These are phyloP conservation scores for Antrozous pallidus DNA, from an alignment of 2,797 vertebrate genomes.

Conservation along the genomic window DNA sequence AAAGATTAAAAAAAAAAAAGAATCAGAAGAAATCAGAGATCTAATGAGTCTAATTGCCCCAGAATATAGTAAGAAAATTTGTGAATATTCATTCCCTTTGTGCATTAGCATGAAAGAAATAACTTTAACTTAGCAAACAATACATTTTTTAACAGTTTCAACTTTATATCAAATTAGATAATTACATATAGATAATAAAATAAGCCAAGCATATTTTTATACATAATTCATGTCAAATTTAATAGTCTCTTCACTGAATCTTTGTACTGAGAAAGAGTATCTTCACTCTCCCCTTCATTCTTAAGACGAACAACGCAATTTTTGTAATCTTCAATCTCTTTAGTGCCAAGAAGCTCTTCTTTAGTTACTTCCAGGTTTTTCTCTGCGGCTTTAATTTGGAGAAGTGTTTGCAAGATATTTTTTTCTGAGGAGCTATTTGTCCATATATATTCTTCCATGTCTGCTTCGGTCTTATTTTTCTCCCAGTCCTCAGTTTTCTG, in stretches of 20 bases:
- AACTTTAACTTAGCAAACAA: background rate
- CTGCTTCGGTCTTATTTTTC: conserved; percentile 87
- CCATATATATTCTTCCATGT: conserved; percentile 96
- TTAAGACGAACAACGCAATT: conserved; percentile 87
- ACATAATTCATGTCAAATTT: conserved; percentile 63
- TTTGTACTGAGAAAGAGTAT: conserved; percentile 87
- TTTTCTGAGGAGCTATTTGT: conserved; percentile 91
- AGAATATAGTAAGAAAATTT: background rate
- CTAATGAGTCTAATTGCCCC: background rate
- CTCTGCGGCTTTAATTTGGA: conserved; percentile 81
- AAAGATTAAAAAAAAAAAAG: no score
- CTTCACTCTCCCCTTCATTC: conserved; percentile 90
- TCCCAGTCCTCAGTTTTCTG: conserved; percentile 97
- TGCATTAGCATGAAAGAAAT: background rate
- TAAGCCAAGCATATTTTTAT: background rate
- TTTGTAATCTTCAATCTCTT: conserved; percentile 88
- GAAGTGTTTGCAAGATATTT: conserved; percentile 86
- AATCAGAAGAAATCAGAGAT: background rate
- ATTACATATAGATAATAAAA: background rate
- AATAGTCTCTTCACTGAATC: conserved; percentile 92
- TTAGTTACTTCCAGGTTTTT: conserved; percentile 57
- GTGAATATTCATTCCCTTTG: background rate
- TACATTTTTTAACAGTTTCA: background rate
- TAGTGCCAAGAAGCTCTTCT: conserved; percentile 86
- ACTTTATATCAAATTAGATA: conserved; percentile 21